Percentiles rank a stretch among this genome's conserved stretches.
Evolutionary conservation across 2,797 vertebrate species (phyloP).

Genomic region (Hypotaenidia philippensis): DNA sequence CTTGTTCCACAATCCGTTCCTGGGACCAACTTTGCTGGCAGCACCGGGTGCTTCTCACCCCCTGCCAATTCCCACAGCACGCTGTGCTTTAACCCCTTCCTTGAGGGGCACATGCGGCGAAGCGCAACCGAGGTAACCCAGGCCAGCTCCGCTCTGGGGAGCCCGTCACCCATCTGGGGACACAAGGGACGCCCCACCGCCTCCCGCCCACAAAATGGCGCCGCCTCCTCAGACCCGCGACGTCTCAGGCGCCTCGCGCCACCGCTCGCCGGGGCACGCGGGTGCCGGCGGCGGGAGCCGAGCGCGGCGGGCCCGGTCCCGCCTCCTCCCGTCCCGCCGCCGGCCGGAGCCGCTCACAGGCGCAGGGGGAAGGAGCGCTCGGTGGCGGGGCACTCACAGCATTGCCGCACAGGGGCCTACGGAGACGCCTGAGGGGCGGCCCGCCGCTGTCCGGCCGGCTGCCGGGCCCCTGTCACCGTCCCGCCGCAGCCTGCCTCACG

Average conservation of each 20-base stretch:
- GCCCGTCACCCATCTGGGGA: no score
- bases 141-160: no score
- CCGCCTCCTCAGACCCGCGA: neutral
- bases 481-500: no score
- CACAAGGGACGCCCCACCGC: no score
- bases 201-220: neutral
- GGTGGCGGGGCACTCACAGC: neutral
- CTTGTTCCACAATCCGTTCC: no score
- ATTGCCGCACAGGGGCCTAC: no score
- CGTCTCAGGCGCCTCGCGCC: neutral
- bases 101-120: fast-evolving
- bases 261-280: neutral
- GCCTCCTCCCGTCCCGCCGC: no score
- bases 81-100: neutral
- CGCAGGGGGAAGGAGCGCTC: fast-evolving
- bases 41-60: neutral
- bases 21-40: fast-evolving
- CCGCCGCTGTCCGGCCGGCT: no score
- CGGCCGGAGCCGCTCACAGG: fast-evolving
- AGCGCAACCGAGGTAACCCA: fast-evolving
- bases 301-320: neutral
- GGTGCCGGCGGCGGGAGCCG: no score
- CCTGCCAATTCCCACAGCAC: neutral
- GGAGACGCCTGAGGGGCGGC: no score
- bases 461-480: no score